Percentiles rank a stretch among this genome's conserved stretches.
These are phyloP conservation scores for Poecile montanus DNA, from an alignment of 2,797 vertebrate genomes.

Conservation along the genomic window DNA sequence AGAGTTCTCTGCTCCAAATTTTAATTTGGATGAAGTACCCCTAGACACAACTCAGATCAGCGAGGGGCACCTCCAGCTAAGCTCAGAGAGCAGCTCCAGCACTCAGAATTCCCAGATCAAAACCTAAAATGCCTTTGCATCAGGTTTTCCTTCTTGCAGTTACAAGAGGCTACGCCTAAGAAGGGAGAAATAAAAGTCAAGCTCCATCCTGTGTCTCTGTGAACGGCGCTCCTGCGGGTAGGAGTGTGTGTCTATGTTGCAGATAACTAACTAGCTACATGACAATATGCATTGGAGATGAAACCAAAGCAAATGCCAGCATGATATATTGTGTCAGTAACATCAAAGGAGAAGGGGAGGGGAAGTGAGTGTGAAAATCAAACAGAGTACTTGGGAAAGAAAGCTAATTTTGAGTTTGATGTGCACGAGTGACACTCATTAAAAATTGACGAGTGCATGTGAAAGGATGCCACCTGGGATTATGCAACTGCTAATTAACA, in stretches of 20 bases:
- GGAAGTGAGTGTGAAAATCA: conserved; percentile 62
- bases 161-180: background rate
- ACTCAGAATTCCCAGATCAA: background rate
- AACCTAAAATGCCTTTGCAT: background rate
- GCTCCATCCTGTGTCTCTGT: background rate
- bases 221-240: background rate
- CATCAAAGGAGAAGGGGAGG: conserved; percentile 55
- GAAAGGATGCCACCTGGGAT: conserved; percentile 74
- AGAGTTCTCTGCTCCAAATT: background rate
- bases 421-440: conserved; percentile 71
- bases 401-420: conserved; percentile 73
- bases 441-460: conserved; percentile 74
- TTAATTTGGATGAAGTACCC: background rate
- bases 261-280: conserved; percentile 54
- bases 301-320: conserved; percentile 60
- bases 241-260: conserved; percentile 25
- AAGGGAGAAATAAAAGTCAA: background rate
- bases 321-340: conserved; percentile 52
- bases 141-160: background rate
- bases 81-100: background rate
- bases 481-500: conserved; percentile 81
- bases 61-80: background rate
- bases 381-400: conserved; percentile 51
- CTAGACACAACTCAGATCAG: background rate
- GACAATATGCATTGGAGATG: conserved; percentile 56